These are phyloP conservation scores for Podarcis siculus DNA, from an alignment of 2,797 vertebrate species.

Conservation along the genomic window DNA sequence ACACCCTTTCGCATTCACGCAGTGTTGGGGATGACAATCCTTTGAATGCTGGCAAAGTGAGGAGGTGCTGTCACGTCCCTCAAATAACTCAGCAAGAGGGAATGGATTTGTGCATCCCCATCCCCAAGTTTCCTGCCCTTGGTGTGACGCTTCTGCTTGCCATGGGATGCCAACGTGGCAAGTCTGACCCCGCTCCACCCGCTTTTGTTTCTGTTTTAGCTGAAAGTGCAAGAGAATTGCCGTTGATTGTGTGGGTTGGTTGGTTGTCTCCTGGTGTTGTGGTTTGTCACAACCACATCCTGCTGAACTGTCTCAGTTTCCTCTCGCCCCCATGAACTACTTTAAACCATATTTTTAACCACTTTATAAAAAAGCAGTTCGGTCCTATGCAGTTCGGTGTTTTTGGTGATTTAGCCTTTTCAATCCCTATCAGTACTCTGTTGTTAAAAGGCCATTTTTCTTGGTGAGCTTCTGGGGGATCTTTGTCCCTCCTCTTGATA, in stretches of 20 bases:
- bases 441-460: slow-evolving; percentile 73
- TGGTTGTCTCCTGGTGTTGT: slow-evolving; percentile 1
- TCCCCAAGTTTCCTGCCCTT: neutral
- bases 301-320: slow-evolving; percentile 5
- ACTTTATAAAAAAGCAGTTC: no score
- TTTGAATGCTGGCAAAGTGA: neutral
- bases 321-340: slow-evolving; percentile 15
- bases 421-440: slow-evolving; percentile 49
- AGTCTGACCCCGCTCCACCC: neutral
- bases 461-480: slow-evolving; percentile 68
- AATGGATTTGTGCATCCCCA: neutral
- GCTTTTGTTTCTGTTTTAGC: neutral
- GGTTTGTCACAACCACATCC: neutral
- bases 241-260: neutral
- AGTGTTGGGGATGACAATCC: neutral
- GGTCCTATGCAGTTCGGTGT: no score
- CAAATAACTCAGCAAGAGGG: neutral
- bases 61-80: neutral
- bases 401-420: slow-evolving; percentile 30
- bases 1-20: neutral
- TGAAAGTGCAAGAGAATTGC: slow-evolving; percentile 22
- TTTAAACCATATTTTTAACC: slow-evolving; percentile 48
- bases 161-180: neutral
- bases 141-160: no score
- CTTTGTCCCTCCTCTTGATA: slow-evolving; percentile 69